phyloP scores from a whole-genome alignment of 2,797 vertebrate species.

The Pseudochromis fuscus region DNA sequence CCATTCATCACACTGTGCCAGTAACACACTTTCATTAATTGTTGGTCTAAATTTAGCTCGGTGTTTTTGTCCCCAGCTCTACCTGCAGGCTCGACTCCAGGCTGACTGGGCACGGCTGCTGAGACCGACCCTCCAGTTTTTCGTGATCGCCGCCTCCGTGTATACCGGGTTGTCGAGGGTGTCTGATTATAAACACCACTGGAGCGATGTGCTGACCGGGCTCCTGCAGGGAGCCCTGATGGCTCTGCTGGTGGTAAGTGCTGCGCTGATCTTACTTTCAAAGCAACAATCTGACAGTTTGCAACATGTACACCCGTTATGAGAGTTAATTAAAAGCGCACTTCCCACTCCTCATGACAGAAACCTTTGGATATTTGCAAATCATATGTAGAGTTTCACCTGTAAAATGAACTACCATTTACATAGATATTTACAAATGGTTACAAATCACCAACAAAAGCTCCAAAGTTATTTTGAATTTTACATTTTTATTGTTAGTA shows the following conservation, averaged over 20 bases:
- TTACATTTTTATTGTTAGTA: too few species aligned
- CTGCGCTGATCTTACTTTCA: too few species aligned
- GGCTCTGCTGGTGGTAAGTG: constrained; percentile 92
- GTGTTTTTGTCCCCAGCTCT: constrained; percentile 85
- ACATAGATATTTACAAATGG: too few species aligned
- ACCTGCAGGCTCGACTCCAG: constrained; percentile 94
- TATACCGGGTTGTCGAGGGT: constrained; percentile 95
- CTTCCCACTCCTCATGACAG: too few species aligned
- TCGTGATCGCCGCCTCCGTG: constrained; percentile 90
- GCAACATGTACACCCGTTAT: neutral
- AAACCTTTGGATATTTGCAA: too few species aligned
- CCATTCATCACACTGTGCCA: neutral
- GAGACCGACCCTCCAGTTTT: constrained; percentile 94
- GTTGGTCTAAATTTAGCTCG: neutral
- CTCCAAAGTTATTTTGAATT: too few species aligned
- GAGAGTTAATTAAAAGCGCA: too few species aligned
- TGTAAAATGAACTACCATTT: too few species aligned
- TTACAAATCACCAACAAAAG: too few species aligned
- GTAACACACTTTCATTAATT: neutral
- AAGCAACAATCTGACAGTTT: neutral
- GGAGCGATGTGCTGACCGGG: constrained; percentile 95
- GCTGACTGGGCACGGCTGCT: constrained; percentile 93
- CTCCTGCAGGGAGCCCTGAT: constrained; percentile 94
- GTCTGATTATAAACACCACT: constrained; percentile 98
- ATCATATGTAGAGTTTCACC: too few species aligned